Evolutionary conservation across 2,113 vertebrate genomes (phyloP).

Genomic region (Nansenia antarctica): DNA sequence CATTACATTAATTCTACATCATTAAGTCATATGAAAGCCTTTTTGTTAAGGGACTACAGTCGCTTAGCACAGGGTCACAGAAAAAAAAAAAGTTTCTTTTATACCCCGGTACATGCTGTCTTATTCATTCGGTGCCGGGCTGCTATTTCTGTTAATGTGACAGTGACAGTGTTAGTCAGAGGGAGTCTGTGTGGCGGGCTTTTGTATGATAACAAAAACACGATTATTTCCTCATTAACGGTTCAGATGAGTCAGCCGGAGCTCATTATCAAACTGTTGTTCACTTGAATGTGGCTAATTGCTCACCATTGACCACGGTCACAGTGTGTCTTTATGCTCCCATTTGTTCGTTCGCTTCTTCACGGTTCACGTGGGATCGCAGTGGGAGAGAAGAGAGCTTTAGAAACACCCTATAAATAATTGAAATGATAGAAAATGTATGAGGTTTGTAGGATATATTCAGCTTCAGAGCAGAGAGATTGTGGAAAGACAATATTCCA

Average conservation of each 20-base stretch:
- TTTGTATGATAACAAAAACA: background rate
- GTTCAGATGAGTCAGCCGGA: background rate
- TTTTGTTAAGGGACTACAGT: background rate
- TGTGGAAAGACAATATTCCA: slow-evolving; percentile 5
- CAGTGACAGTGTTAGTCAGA: too few relatives aligned
- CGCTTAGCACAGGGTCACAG: background rate
- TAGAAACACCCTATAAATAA: slow-evolving; percentile 25
- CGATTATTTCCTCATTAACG: background rate
- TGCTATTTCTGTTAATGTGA: background rate
- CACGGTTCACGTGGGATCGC: background rate
- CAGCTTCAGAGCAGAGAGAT: background rate
- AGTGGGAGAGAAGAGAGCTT: slow-evolving; percentile 11
- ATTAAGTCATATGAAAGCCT: slow-evolving; percentile 10
- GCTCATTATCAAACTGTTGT: slow-evolving; percentile 5
- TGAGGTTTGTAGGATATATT: background rate
- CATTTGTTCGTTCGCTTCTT: slow-evolving; percentile 13
- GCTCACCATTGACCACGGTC: slow-evolving; percentile 4
- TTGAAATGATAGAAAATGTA: slow-evolving; percentile 16
- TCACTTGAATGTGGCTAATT: slow-evolving; percentile 12
- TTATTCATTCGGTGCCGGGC: background rate
- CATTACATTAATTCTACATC: slow-evolving; percentile 27
- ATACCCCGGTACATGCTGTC: background rate
- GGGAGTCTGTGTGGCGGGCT: background rate
- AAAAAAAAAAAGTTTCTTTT: background rate
- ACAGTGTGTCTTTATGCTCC: slow-evolving; percentile 18